Base-by-base conservation (phyloP, 2,113 vertebrate genomes). In the Mobula hypostoma region DNA sequence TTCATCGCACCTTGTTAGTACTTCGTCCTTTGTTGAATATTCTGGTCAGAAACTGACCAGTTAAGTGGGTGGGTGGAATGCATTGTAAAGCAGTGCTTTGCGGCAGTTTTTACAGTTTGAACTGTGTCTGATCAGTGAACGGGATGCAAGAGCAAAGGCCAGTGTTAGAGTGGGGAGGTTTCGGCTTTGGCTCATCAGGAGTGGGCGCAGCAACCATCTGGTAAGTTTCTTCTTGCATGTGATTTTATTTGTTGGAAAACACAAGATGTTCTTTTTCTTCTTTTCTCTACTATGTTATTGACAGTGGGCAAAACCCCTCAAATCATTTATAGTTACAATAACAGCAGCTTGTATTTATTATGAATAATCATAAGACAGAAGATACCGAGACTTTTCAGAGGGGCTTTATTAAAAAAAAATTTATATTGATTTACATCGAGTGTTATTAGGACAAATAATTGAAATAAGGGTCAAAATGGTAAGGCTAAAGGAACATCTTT, bases 271-370 rank as follows among this genome's bases (percentile, higher is more conserved):
- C 24, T 48, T 85, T 85, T 85, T 2, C 8, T 29, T 61, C 82
- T 85, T 85, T 15, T 12, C 2, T 40, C 7, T 40, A 21, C 40
- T 82, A 17, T 19, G 36, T 19, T 14, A 61, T 63, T 12, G n/a
- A 29, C n/a, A 63, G 27, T 63, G 58, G 61, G 29, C 5, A 56
- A 88, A 88, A 88, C 3, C 56, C 29, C 27, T 88, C 83, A 88
- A 88, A 88, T 29, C 27, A n/a, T 88, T 88, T 88, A 88, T 88
- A 61, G 27, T 87, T 87, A 87, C 8, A 87, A 87, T 3, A 87
- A 61, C 56, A 85, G 27, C 2, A 61, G 24, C 27, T 56, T 21
- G 15, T 17, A 48, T 48, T 82, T 7, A 82, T 56, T 82, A 82
- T 7, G 7, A 82, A 32, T 17, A 40, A 36, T 48, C 21, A 48